Conservation (phyloP, 2,888 invertebrate genomes). For the Drosophila paramelanica region DNA sequence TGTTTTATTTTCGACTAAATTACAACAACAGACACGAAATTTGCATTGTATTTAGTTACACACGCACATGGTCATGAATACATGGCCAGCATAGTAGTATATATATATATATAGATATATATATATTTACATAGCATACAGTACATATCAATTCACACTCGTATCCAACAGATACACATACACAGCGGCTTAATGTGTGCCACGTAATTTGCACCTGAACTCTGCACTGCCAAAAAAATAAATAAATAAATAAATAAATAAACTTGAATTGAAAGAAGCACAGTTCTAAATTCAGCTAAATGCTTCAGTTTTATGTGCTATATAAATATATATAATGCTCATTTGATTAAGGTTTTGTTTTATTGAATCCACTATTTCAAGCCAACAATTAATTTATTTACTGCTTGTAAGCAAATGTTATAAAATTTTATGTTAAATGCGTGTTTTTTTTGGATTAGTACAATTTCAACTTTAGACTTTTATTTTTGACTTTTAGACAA, state of each 20-base stretch:
- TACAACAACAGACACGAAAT: slow-evolving; percentile 53
- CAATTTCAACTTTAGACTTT: not conserved
- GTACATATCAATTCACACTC: not conserved
- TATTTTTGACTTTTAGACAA: no score
- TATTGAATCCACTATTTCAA: not conserved
- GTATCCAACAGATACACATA: slow-evolving; percentile 19
- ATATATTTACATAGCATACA: not conserved
- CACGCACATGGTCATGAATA: slow-evolving; percentile 62
- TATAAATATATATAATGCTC: no score
- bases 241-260: not conserved
- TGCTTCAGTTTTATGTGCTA: not conserved
- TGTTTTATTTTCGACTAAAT: slow-evolving; percentile 57
- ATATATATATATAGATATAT: not conserved
- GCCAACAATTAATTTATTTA: not conserved
- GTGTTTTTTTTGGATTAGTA: not conserved
- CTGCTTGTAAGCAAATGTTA: not conserved
- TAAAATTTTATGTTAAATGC: not conserved
- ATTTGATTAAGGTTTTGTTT: not conserved
- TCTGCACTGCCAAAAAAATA: not conserved
- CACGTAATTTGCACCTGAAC: slow-evolving; percentile 35
- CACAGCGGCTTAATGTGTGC: not conserved
- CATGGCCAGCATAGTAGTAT: not conserved
- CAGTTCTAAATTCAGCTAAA: slow-evolving; percentile 13
- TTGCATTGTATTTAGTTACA: slow-evolving; percentile 80
- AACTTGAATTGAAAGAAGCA: not conserved